These are phyloP conservation scores for Probaryconus sp. DNA, from an alignment of 1,140 invertebrate genomes.

Conservation along the genomic window DNA sequence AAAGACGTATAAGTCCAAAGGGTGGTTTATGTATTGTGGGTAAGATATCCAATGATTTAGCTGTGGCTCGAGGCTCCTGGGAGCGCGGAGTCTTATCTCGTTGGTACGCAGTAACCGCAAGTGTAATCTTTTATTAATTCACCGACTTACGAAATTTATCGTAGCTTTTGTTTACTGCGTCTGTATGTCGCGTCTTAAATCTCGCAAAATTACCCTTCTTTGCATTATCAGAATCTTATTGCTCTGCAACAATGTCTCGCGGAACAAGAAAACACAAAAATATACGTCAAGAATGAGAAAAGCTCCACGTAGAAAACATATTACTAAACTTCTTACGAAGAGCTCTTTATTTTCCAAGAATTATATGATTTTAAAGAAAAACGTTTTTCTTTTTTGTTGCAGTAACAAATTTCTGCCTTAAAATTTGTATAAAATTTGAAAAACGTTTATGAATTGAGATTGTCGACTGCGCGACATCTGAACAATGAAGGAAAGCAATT, in stretches of 20 bases:
- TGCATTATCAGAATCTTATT: constrained; percentile 67
- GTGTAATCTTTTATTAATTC: constrained; percentile 80
- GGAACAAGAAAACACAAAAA: constrained; percentile 39
- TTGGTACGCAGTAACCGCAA: constrained; percentile 71
- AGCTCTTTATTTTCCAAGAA: too few relatives aligned
- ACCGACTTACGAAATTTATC: constrained; percentile 78
- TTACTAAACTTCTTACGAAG: too few relatives aligned
- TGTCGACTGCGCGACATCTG: too few relatives aligned
- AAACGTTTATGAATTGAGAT: too few relatives aligned
- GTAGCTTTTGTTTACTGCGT: constrained; percentile 76
- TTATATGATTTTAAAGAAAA: too few relatives aligned
- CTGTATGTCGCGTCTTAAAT: constrained; percentile 70
- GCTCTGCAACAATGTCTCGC: constrained; percentile 28
- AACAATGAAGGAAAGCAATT: too few relatives aligned
- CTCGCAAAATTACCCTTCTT: constrained; percentile 67
- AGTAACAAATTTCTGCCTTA: too few relatives aligned
- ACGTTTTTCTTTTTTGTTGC: too few relatives aligned
- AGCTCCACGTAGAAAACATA: constrained; percentile 10
- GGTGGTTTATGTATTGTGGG: constrained; percentile 78
- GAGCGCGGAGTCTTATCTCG: constrained; percentile 74
- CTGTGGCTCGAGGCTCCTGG: constrained; percentile 69
- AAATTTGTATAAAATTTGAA: too few relatives aligned
- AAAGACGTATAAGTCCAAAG: constrained; percentile 74
- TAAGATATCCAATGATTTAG: constrained; percentile 79
- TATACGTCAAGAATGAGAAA: constrained; percentile 18